Evolutionary conservation across 2,888 invertebrate species (phyloP), one percentile per base, ranked within the genome.

Genomic region (Baccha elongata): DNA sequence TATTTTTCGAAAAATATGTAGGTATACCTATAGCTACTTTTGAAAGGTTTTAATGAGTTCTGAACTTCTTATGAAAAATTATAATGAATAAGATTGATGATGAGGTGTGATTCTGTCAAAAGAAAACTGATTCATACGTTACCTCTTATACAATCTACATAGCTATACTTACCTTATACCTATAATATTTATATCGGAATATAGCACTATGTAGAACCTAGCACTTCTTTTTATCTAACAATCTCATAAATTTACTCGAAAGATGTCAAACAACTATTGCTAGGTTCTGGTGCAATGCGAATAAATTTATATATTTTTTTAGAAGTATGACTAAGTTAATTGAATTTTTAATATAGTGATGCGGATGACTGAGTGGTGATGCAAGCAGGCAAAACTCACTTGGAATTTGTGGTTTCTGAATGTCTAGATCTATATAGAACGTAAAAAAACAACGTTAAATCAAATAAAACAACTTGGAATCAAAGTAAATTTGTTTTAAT

Each of bases 251-350:
- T 32, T 5, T 32, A 8, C 8, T 32, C 8, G 7, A 32, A 7
- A 32, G 29, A 52, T 78, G 52, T 72, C 72, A 60, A 78, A 19
- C n/a, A 65, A 26, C n/a, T 50, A 6, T 15, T 29, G 21, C 37
- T 19, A 1, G 50, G 60, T 68, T 55, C 53, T 19, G 15, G n/a
- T 8, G 29, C 42, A 55, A 32, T 32, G 62, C 48, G 32, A 71
- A 44, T 72, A 23, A 65, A 58, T 40, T 44, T 19, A 21, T 21
- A 10, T 21, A 19, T 74, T 15, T 7, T 35, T 58, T 32, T 68
- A 32, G 48, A 68, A 19, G 6, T 44, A 53, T 79, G 79, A 79
- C 73, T 79, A 79, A 79, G 73, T 44, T 13, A 37, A 52, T 44
- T 46, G 46, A 68, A 60, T 50, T 10, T 55, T 32, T 58, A 65